Evolutionary conservation across 2,888 invertebrate species (phyloP).

Genomic region (Scaptomyza flava): DNA sequence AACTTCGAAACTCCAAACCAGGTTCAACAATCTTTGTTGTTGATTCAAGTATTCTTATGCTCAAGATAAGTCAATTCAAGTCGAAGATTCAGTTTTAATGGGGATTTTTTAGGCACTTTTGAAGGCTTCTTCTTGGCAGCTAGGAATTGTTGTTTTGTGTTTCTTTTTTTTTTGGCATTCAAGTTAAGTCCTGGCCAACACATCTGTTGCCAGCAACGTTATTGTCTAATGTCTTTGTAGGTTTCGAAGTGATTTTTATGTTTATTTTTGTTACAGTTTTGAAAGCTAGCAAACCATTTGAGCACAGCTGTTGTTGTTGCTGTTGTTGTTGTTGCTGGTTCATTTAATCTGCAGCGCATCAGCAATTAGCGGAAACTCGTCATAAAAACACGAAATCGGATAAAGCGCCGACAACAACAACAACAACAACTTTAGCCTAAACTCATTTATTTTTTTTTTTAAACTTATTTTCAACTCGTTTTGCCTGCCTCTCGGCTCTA

Average conservation of each 20-base stretch:
- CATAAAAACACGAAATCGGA: slow-evolving; percentile 61
- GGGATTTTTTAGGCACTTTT: too few species aligned
- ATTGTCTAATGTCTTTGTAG: too few species aligned
- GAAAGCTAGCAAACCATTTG: slow-evolving; percentile 17
- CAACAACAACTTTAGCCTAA: slow-evolving; percentile 64
- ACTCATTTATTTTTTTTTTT: slow-evolving; percentile 43
- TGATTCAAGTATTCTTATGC: too few species aligned
- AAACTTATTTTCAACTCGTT: slow-evolving; percentile 68
- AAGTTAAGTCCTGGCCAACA: too few species aligned
- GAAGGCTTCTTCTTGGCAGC: too few species aligned
- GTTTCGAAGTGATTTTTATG: slow-evolving; percentile 1
- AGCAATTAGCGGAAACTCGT: slow-evolving; percentile 81
- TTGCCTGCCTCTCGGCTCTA: slow-evolving; percentile 62
- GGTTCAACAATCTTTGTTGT: too few species aligned
- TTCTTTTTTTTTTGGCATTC: too few species aligned
- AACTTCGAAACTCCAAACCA: too few species aligned
- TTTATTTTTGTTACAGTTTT: slow-evolving; percentile 4
- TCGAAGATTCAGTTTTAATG: too few species aligned
- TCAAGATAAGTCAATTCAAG: too few species aligned
- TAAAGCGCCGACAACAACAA: slow-evolving; percentile 7
- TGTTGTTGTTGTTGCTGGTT: slow-evolving; percentile 38
- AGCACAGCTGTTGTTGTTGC: slow-evolving; percentile 41
- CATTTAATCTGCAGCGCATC: slow-evolving; percentile 78
- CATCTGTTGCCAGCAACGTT: too few species aligned
- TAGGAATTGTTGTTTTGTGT: too few species aligned